Evolutionary conservation across 2,797 vertebrate genomes (phyloP), one percentile per base, ranked within the genome.

Genomic region (Sebastes cheni): DNA sequence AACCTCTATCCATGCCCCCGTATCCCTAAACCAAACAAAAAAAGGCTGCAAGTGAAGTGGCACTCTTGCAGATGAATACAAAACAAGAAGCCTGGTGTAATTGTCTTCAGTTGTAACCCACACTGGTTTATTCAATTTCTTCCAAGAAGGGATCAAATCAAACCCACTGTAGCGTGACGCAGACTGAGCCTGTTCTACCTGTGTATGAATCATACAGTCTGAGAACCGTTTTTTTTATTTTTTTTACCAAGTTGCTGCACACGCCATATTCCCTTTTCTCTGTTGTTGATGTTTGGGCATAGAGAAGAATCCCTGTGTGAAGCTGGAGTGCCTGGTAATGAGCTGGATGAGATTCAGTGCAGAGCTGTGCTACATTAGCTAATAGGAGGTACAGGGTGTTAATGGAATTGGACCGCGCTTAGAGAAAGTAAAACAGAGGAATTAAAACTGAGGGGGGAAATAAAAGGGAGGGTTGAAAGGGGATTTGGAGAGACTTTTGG

Each of bases 21-120:
- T 30, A 64, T 77, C 67, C 55, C 32, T 62, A 79, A 67, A 46
- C 54, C 75, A 76, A 87, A 92, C 75, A 91, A 86, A 88, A 88
- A 88, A 81, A 62, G 22, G 30, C 59, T 60, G 55, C 72, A 86
- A 84, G 67, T 86, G 36, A 77, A 64, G 72, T 77, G 42, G 34
- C 77, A 79, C 73, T 69, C 75, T 85, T 83, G 34, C 79, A 54
- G 54, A 36, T 5, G 27, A 68, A 70, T 39, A 60, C 60, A 54
- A 56, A 78, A 82, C 62, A 71, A 64, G 13, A 59, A 58, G n/a
- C 39, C 55, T 52, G 55, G 67, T 70, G 72, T 74, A 65, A 20
- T 87, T 85, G 42, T 86, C 58, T 82, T 29, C 42, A 65, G 34
- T 46, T 67, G 64, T 90, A 80, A 83, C 68, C 55, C 20, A 59